Evolutionary conservation across 2,888 invertebrate genomes (phyloP), one percentile per base, ranked within the genome.

Genomic region (Catocala fraxini): DNA sequence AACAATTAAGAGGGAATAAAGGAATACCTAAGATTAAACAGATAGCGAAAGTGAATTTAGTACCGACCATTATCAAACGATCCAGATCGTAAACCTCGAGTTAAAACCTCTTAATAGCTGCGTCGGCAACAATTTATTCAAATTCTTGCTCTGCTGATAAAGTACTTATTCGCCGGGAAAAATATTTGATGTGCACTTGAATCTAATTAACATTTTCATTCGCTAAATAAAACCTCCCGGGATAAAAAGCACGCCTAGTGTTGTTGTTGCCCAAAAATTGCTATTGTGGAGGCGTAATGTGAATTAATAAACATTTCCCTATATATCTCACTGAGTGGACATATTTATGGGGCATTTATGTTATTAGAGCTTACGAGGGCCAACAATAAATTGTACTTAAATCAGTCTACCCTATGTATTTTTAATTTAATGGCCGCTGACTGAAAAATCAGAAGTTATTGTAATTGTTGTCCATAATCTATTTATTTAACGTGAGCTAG

Each of bases 71-170:
- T 87, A 87, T 85, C 83, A 85, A 81, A 76, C 82, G 83, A 86
- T 85, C 79, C 82, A 64, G 83, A 83, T 87, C 88, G 86, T 87
- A 87, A 89, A 87, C 72, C 82, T 77, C 63, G 79, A 85, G 80
- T 84, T 86, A 83, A 86, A 86, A 86, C 80, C 84, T 83, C 85
- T 79, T 86, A 85, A 87, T 82, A 83, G 87, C 86, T 77, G 75
- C 81, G 84, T 82, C 77, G 79, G 83, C 85, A 83, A 87, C 84
- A 85, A 84, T 88, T 88, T 85, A 87, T 86, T 83, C 75, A 84
- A 87, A 85, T 86, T 86, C 85, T 77, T 83, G 67, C 70, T 74
- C 68, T 67, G 75, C 80, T 79, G 74, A 80, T 80, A 80, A 79
- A 82, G 76, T 73, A 71, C 63, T 75, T 71, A 75, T 72, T 74